Percentiles rank a stretch among this genome's conserved stretches.
Conservation (phyloP, 2,797 vertebrate species). For the Neoniphon sammara region DNA sequence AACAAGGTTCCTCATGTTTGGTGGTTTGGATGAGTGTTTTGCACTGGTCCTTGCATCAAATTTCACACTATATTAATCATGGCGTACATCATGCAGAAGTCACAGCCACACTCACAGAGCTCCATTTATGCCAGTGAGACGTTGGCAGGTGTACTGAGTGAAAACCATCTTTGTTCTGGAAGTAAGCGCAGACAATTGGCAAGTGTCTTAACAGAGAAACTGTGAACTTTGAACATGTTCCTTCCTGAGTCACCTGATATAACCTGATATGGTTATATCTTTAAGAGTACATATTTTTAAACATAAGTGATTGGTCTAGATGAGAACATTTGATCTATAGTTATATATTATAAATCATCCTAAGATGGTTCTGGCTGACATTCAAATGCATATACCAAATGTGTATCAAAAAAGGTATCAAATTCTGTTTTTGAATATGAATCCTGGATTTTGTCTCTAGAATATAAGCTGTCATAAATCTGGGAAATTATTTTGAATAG, state of each 20-base stretch:
- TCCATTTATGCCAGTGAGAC: slow-evolving; percentile 11
- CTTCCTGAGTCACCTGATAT: slow-evolving; percentile 39
- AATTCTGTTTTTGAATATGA: slow-evolving; percentile 29
- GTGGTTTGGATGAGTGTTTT: slow-evolving; percentile 44
- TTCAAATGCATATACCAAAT: slow-evolving; percentile 20
- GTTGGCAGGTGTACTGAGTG: slow-evolving; percentile 38
- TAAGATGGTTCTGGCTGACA: slow-evolving; percentile 22
- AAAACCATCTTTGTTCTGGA: slow-evolving; percentile 25
- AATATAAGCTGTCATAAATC: slow-evolving; percentile 44
- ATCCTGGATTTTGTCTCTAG: slow-evolving; percentile 50
- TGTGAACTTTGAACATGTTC: slow-evolving; percentile 51
- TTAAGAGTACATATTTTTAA: too few relatives aligned
- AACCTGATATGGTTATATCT: slow-evolving; percentile 35
- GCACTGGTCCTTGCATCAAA: slow-evolving; percentile 4
- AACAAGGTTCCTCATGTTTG: slow-evolving; percentile 20
- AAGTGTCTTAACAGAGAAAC: slow-evolving; percentile 19
- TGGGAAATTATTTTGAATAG: slow-evolving; percentile 39
- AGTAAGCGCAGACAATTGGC: slow-evolving; percentile 11
- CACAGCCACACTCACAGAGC: not conserved
- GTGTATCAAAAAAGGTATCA: slow-evolving; percentile 32
- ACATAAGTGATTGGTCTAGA: slow-evolving; percentile 10
- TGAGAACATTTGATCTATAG: not conserved
- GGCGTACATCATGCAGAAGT: slow-evolving; percentile 29
- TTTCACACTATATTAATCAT: slow-evolving; percentile 17
- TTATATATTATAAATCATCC: slow-evolving; percentile 23